Evolutionary conservation across 2,888 invertebrate species (phyloP).

Genomic region (Steinernema scapterisci): DNA sequence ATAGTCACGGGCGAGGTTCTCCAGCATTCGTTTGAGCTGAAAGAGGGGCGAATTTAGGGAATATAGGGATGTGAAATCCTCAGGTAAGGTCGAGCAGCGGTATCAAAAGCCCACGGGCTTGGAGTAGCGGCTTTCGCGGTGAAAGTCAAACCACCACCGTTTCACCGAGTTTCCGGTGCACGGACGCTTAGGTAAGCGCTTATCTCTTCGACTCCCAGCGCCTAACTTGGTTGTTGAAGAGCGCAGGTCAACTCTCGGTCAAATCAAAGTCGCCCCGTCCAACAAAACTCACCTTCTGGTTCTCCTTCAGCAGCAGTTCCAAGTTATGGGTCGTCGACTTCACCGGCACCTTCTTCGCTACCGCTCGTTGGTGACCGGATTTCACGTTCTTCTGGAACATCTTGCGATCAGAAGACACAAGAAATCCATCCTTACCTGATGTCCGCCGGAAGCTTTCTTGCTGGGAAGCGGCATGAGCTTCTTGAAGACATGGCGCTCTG

Average conservation of each 20-base stretch:
- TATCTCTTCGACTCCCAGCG: too few species aligned
- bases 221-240: too few species aligned
- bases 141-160: too few species aligned
- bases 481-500: slow-evolving; percentile 15
- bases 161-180: too few species aligned
- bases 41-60: not conserved
- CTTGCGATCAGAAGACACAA: too few species aligned
- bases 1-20: not conserved
- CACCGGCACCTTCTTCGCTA: not conserved
- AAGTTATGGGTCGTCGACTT: not conserved
- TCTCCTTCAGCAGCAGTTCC: not conserved
- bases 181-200: too few species aligned
- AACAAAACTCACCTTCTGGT: not conserved
- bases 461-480: slow-evolving; percentile 22
- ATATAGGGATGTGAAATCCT: too few species aligned
- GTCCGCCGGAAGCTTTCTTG: not conserved
- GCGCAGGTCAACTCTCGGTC: too few species aligned
- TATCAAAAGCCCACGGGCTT: not conserved
- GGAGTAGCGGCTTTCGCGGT: too few species aligned
- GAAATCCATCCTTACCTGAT: not conserved
- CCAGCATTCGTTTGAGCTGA: slow-evolving; percentile 3
- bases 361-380: not conserved
- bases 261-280: too few species aligned
- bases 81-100: not conserved
- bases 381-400: not conserved